Percentiles rank a stretch among this genome's conserved stretches.
Evolutionary conservation across 2,888 invertebrate species (phyloP).

Genomic region (Hemicrepidius hirtus): DNA sequence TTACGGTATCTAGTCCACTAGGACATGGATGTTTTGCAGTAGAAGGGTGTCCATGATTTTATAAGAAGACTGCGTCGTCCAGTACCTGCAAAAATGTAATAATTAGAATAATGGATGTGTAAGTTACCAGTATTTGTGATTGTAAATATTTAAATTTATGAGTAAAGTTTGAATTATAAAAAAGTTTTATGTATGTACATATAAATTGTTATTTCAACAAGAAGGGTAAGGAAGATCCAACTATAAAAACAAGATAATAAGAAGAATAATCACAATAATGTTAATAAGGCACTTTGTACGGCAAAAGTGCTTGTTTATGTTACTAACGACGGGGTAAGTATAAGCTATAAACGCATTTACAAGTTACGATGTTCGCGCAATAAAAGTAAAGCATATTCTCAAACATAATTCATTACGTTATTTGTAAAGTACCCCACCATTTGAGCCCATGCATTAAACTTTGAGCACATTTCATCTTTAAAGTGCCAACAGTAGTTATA

Average conservation of each 20-base stretch:
- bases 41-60: background rate
- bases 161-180: background rate
- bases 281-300: slow-evolving; percentile 43
- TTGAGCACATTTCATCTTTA: slow-evolving; percentile 36
- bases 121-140: slow-evolving; percentile 9
- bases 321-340: slow-evolving; percentile 57
- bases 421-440: slow-evolving; percentile 59
- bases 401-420: slow-evolving; percentile 61
- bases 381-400: slow-evolving; percentile 59
- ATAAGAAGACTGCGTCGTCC: slow-evolving; percentile 8
- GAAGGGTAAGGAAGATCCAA: slow-evolving; percentile 5
- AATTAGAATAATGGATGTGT: background rate
- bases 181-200: background rate
- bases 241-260: slow-evolving; percentile 43
- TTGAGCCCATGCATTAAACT: slow-evolving; percentile 53
- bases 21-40: background rate
- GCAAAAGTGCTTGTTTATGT: slow-evolving; percentile 54
- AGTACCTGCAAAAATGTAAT: slow-evolving; percentile 23
- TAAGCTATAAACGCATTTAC: slow-evolving; percentile 60
- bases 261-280: slow-evolving; percentile 42
- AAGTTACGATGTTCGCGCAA: slow-evolving; percentile 58
- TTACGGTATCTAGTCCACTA: slow-evolving; percentile 12
- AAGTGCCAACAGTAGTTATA: slow-evolving; percentile 40
- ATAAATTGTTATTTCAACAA: slow-evolving; percentile 1
- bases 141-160: background rate